These are phyloP conservation scores for Alauda arvensis DNA, from an alignment of 2,797 vertebrate genomes.

Conservation along the genomic window DNA sequence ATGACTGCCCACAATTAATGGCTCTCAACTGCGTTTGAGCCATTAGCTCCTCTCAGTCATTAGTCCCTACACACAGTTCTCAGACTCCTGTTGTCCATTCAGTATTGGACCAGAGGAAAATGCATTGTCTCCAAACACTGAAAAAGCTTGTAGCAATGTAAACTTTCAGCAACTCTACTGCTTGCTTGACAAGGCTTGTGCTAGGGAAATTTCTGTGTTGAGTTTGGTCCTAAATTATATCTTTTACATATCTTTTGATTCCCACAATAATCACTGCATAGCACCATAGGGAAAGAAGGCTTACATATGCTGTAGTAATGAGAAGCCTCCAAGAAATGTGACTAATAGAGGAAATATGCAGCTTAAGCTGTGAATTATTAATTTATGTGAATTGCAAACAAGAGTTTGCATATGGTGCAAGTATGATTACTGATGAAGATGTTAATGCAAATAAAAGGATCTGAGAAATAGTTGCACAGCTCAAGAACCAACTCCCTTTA, in stretches of 20 bases:
- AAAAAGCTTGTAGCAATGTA: background rate
- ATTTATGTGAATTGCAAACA: conserved; percentile 37
- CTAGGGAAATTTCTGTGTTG: background rate
- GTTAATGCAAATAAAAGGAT: conserved; percentile 44
- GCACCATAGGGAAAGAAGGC: conserved; percentile 33
- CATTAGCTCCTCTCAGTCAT: conserved; percentile 29
- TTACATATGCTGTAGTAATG: conserved; percentile 61
- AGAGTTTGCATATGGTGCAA: conserved; percentile 32
- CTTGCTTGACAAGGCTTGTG: background rate
- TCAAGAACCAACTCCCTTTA: background rate
- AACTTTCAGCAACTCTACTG: background rate
- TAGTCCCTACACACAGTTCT: conserved; percentile 25
- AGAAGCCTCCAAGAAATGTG: conserved; percentile 60
- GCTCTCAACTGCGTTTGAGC: background rate
- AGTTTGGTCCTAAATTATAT: conserved; percentile 15
- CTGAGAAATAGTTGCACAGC: conserved; percentile 15
- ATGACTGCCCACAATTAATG: conserved; percentile 25
- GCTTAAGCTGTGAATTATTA: conserved; percentile 45
- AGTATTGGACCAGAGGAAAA: conserved; percentile 5
- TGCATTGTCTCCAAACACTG: background rate
- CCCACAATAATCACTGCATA: conserved; percentile 20
- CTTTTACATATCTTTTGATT: conserved; percentile 26
- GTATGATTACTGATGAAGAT: conserved; percentile 35
- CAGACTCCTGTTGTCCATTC: background rate
- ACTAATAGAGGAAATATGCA: conserved; percentile 46